Base-by-base conservation (phyloP, 2,113 vertebrate species). In the Raja brachyura region DNA sequence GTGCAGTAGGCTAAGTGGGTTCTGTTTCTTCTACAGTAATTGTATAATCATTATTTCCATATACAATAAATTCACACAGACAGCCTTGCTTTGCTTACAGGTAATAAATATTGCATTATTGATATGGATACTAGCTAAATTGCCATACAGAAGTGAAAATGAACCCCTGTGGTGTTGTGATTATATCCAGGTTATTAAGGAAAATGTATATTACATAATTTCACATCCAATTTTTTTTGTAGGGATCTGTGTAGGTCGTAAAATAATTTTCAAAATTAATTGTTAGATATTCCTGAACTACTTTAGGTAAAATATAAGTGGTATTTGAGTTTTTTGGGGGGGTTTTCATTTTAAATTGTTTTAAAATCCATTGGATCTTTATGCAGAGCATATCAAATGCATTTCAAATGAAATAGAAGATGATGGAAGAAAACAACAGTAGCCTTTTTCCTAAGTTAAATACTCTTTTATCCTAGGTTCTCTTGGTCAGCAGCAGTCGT, bases 401-500 rank as follows among this genome's bases (percentile, higher is more conserved):
- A 74, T 73, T 92, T 73, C 39, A 92, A 73, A 48, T 48, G 20
- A 7, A 18, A 39, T 28, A 39, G 88, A 73, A 25, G 90, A 73
- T 4, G 66, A 28, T 28, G 68, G 66, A 90, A 90, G 31, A 25
- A 73, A 74, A 28, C n/a, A 1, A 90, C 33, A 73, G 66, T 92
- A 73, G 4, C 11, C 22, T 54, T 73, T 33, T 73, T 92, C 66
- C 66, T 92, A 92, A 92, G 68, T 92, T 73, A 73, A 92, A 28
- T 92, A 73, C 93, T 93, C 93, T 59, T 54, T 93, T 93, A 94
- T 16, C 93, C 0, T 95, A 99, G 99, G 99, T 99, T 94, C 96
- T 99, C 94, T 96, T 99, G 61, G 99, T 99, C 94, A 99, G 98
- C 96, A 99, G 99, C 74, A 99, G 99, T 96, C 97, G 98, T 93